These are phyloP conservation scores for Luscinia luscinia DNA, from an alignment of 2,797 vertebrate genomes.

Conservation along the genomic window DNA sequence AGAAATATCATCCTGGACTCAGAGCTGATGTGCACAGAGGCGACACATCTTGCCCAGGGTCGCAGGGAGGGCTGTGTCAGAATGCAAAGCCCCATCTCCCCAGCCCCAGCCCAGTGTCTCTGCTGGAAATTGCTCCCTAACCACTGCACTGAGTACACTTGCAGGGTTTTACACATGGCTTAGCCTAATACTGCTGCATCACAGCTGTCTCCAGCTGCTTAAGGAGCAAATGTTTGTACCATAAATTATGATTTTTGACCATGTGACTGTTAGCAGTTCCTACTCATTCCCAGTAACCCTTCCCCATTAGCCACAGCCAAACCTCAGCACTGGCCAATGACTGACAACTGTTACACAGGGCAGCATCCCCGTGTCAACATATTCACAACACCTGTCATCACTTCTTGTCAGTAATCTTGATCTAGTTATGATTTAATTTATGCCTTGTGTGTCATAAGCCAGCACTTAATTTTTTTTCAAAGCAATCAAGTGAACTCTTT, in stretches of 20 bases:
- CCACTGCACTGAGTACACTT: background rate
- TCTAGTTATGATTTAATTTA: slow-evolving; percentile 77
- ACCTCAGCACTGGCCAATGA: slow-evolving; percentile 59
- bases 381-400: slow-evolving; percentile 81
- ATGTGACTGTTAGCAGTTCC: background rate
- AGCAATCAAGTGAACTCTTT: slow-evolving; percentile 47
- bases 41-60: slow-evolving; percentile 46
- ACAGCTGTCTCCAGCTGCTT: slow-evolving; percentile 15
- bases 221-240: slow-evolving; percentile 10
- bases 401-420: slow-evolving; percentile 67
- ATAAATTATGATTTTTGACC: background rate
- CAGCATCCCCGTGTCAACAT: slow-evolving; percentile 63
- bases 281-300: background rate
- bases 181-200: background rate
- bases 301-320: slow-evolving; percentile 13
- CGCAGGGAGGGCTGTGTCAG: slow-evolving; percentile 39
- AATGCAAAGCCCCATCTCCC: background rate
- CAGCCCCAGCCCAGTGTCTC: background rate
- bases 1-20: slow-evolving; percentile 26
- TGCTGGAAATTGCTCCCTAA: background rate
- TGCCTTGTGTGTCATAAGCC: slow-evolving; percentile 66
- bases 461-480: slow-evolving; percentile 37
- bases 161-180: background rate
- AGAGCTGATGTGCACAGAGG: background rate
- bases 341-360: slow-evolving; percentile 72